A percentile compares a stretch with the other conserved stretches of the same genome.
phyloP scores from a whole-genome alignment of 2,113 vertebrate genomes.

The Xiphorhynchus elegans region DNA sequence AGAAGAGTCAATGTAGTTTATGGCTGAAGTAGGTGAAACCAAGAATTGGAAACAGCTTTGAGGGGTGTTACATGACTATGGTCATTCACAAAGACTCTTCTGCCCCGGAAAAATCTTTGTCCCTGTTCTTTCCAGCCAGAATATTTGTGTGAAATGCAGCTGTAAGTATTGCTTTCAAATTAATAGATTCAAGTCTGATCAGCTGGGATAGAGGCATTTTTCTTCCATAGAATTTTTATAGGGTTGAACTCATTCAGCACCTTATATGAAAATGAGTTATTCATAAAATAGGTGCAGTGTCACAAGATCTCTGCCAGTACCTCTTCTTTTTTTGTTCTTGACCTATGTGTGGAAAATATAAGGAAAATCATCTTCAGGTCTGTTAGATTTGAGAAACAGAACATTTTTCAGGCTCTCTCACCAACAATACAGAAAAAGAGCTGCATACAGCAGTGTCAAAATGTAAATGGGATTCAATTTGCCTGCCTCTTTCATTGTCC shows the following conservation, averaged over 20 bases:
- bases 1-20: neutral
- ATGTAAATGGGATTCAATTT: constrained; percentile 14
- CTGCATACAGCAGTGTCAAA: neutral
- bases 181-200: neutral
- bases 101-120: neutral
- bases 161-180: neutral
- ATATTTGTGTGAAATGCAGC: neutral
- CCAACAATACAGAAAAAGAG: neutral
- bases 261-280: neutral
- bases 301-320: neutral
- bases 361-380: neutral
- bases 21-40: neutral
- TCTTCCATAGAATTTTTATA: neutral
- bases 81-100: neutral
- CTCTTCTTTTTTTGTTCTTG: neutral
- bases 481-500: neutral
- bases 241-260: neutral
- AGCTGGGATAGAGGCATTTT: neutral
- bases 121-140: neutral
- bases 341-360: neutral
- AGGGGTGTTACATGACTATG: neutral
- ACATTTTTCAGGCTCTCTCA: neutral
- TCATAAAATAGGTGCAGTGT: neutral
- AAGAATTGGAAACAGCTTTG: neutral
- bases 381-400: neutral